Evolutionary conservation across 2,797 vertebrate genomes (phyloP).

Genomic region (Hemitrygon akajei): DNA sequence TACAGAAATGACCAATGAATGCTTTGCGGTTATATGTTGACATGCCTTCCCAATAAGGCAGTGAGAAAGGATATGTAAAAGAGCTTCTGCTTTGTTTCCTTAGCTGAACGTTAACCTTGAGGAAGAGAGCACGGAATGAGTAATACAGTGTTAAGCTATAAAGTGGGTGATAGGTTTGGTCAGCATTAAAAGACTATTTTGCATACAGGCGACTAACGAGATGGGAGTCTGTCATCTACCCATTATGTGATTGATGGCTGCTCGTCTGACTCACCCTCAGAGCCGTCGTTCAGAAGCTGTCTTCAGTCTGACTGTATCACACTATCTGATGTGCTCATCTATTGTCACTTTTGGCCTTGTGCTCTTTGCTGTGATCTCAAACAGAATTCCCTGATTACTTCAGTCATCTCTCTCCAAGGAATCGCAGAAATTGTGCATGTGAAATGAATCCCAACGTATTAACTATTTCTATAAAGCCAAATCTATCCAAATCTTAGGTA

Average conservation of each 20-base stretch:
- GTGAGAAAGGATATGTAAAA: neutral
- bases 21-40: neutral
- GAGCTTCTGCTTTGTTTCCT: neutral
- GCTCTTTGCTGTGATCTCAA: neutral
- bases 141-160: neutral
- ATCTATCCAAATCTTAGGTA: neutral
- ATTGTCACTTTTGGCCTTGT: conserved; percentile 13
- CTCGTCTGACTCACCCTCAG: conserved; percentile 14
- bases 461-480: neutral
- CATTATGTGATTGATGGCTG: neutral
- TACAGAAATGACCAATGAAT: no score
- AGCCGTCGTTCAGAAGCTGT: conserved; percentile 6
- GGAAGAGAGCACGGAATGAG: neutral
- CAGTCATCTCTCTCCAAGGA: neutral
- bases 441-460: neutral
- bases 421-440: neutral
- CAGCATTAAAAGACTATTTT: conserved; percentile 23
- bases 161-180: neutral
- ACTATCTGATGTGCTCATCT: neutral
- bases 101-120: neutral
- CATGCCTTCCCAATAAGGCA: neutral
- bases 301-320: conserved; percentile 10
- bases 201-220: conserved; percentile 20
- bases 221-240: conserved; percentile 18
- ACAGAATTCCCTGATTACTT: neutral